Base-by-base conservation (phyloP, 1,140 invertebrate species). In the Leptopilina boulardi region DNA sequence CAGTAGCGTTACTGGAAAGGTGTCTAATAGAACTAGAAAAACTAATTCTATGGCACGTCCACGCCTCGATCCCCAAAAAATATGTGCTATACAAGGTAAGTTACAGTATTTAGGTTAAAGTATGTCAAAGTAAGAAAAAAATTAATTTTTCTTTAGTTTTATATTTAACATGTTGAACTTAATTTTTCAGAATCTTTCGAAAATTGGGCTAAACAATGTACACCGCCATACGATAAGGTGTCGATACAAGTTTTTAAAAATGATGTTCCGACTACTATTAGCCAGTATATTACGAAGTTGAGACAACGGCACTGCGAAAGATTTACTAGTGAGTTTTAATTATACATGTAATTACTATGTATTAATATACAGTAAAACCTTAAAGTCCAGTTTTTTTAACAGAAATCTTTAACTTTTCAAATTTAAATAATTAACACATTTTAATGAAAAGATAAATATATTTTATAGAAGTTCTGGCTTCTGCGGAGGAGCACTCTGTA, bases 111-210 rank as follows among this genome's bases (percentile, higher is more conserved):
- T n/a, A n/a, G n/a, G n/a, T n/a, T n/a, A n/a, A n/a, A n/a, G n/a
- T n/a, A n/a, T n/a, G n/a, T n/a, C n/a, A n/a, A n/a, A n/a, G n/a
- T n/a, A 47, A 47, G 9, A n/a, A 3, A 15, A 15, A 47, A n/a
- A 15, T 47, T 0, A 2, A 34, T 34, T 2, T 6, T 3, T 6
- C 30, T 34, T 3, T 34, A 42, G 41, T 42, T 42, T 13, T 15
- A n/a, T 47, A 3, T 15, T 47, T 47, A 47, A 47, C 15, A n/a
- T 4, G 15, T 4, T 1, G 9, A 2, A 21, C 0, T 18, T 23
- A 21, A 59, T 23, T 59, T 59, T 59, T 26, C 54, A 59, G 54
- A 59, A 21, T 59, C 1, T 26, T 59, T 59, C 13, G 19, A 59
- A 59, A 21, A 59, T 19, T 59, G 54, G 54, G 54, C 54, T 4